These are phyloP conservation scores for Apantesis nais DNA, from an alignment of 2,888 invertebrate species.

Conservation along the genomic window DNA sequence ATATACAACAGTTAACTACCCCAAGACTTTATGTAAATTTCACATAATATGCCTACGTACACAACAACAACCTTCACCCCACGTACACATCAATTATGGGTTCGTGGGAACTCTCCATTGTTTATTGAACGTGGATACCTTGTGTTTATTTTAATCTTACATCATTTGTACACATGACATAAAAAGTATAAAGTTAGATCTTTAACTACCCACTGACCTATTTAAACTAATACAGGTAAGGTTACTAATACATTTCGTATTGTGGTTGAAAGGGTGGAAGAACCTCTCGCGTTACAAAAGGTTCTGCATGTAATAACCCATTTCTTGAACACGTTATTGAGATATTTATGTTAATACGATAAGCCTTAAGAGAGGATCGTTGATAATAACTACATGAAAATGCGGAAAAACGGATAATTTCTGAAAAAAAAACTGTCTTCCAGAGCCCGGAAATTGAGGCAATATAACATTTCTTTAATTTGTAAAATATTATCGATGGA, in stretches of 20 bases:
- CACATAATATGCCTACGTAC: constrained; percentile 10
- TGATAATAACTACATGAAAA: too few species aligned
- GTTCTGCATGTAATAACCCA: too few species aligned
- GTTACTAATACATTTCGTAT: too few species aligned
- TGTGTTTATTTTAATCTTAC: not conserved
- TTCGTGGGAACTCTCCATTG: constrained; percentile 8
- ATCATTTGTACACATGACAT: not conserved
- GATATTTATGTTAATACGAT: too few species aligned
- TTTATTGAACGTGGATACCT: not conserved
- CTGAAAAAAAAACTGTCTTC: not conserved
- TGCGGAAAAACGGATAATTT: too few species aligned
- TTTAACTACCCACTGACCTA: not conserved
- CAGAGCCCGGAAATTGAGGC: not conserved
- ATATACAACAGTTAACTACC: not conserved
- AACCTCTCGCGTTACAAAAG: too few species aligned
- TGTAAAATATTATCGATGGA: too few species aligned
- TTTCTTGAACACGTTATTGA: too few species aligned
- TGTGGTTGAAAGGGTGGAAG: too few species aligned
- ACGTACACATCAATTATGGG: constrained; percentile 1
- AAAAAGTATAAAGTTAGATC: not conserved
- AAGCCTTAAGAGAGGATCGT: too few species aligned
- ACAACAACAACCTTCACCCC: constrained; percentile 10
- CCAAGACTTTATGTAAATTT: not conserved
- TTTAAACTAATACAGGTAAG: not conserved
- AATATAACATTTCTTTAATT: not conserved